A percentile compares a stretch with the other conserved stretches of the same genome.
Conservation (phyloP, 2,797 vertebrate species). For the Lepilemur ruficaudatus region DNA sequence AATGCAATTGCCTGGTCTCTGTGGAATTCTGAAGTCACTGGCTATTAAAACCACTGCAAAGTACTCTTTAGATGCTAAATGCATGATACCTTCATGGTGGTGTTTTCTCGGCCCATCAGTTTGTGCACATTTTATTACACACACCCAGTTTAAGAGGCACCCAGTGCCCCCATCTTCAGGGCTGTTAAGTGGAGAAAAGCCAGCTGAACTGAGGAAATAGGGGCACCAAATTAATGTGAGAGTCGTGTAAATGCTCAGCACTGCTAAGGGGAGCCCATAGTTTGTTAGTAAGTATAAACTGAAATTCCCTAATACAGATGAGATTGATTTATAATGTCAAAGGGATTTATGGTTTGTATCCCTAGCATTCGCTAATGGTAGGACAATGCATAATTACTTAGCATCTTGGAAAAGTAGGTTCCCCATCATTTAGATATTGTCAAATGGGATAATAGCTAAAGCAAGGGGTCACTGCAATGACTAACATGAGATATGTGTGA, state of each 20-base stretch:
- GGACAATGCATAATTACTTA: neutral
- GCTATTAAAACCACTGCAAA: neutral
- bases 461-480: neutral
- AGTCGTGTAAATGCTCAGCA: neutral
- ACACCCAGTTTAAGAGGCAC: neutral
- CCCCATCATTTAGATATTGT: neutral
- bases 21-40: neutral
- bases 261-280: neutral
- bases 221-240: neutral
- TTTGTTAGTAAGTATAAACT: neutral
- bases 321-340: neutral
- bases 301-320: neutral
- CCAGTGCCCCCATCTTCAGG: neutral
- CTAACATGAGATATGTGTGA: neutral
- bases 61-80: neutral
- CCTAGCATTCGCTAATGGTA: neutral
- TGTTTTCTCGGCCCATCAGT: neutral
- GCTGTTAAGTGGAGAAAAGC: neutral
- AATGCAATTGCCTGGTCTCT: slow-evolving; percentile 39
- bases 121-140: neutral
- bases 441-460: neutral
- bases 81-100: neutral
- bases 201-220: neutral
- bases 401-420: neutral
- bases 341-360: neutral